These are phyloP conservation scores for Dugesia japonica DNA, from an alignment of 2,888 invertebrate species.

Conservation along the genomic window DNA sequence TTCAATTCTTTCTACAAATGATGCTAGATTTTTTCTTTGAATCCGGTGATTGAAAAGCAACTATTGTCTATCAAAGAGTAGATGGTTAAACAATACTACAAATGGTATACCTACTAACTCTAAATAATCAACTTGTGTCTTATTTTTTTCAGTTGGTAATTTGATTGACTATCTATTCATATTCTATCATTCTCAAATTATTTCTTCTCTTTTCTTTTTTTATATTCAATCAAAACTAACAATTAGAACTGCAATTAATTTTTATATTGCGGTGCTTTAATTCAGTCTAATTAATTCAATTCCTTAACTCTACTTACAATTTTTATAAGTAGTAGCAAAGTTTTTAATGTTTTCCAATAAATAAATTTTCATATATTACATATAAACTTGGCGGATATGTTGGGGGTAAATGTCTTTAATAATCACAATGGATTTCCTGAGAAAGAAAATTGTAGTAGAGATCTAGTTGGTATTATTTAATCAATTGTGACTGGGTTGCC, in stretches of 20 bases:
- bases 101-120: neutral
- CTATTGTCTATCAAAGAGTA: neutral
- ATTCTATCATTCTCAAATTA: neutral
- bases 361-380: slow-evolving; percentile 7
- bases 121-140: neutral
- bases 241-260: neutral
- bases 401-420: slow-evolving; percentile 20
- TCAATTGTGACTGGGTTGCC: slow-evolving; percentile 8
- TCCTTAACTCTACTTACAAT: slow-evolving; percentile 12
- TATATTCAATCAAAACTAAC: too few species aligned
- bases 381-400: neutral
- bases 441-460: slow-evolving; percentile 7
- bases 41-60: slow-evolving; percentile 7
- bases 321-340: neutral
- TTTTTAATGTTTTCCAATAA: neutral
- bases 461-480: neutral
- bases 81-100: neutral
- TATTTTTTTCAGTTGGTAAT: neutral
- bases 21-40: slow-evolving; percentile 17
- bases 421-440: slow-evolving; percentile 20
- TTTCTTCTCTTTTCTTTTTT: neutral
- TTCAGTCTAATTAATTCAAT: neutral
- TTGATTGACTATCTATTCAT: slow-evolving; percentile 14
- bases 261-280: neutral
- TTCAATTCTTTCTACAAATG: slow-evolving; percentile 17